phyloP scores from a whole-genome alignment of 2,888 invertebrate genomes.

The Metopia argyrocephala region DNA sequence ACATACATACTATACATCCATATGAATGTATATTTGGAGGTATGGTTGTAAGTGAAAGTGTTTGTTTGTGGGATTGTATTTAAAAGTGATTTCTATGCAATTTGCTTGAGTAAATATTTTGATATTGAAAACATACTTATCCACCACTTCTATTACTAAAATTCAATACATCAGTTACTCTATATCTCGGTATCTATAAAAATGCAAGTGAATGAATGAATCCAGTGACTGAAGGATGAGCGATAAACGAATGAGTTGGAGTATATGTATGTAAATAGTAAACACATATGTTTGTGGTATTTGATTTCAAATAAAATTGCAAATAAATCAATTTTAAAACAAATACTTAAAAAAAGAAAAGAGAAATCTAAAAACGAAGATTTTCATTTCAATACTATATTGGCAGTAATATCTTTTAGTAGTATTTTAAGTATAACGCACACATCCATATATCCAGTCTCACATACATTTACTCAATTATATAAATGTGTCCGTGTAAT shows the following conservation, averaged over 20 bases:
- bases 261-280: conserved; percentile 39
- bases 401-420: conserved; percentile 1
- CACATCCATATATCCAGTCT: background rate
- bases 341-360: conserved; percentile 61
- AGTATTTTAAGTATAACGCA: no score
- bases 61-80: conserved; percentile 41
- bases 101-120: conserved; percentile 62
- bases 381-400: background rate
- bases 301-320: conserved; percentile 49
- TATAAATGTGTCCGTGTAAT: no score
- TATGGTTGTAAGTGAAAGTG: conserved; percentile 1
- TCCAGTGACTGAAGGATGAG: background rate
- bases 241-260: conserved; percentile 4
- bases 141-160: conserved; percentile 58
- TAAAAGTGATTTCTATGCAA: conserved; percentile 63
- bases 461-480: background rate
- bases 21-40: background rate
- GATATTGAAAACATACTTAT: conserved; percentile 58
- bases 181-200: background rate
- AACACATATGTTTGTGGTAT: conserved; percentile 55
- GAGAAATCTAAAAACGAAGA: conserved; percentile 41
- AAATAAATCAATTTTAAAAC: conserved; percentile 55
- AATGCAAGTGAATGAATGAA: background rate
- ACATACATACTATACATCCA: background rate
- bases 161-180: conserved; percentile 23